These are phyloP conservation scores for Cossypha polioptera DNA, from an alignment of 2,797 vertebrate species.

Conservation along the genomic window DNA sequence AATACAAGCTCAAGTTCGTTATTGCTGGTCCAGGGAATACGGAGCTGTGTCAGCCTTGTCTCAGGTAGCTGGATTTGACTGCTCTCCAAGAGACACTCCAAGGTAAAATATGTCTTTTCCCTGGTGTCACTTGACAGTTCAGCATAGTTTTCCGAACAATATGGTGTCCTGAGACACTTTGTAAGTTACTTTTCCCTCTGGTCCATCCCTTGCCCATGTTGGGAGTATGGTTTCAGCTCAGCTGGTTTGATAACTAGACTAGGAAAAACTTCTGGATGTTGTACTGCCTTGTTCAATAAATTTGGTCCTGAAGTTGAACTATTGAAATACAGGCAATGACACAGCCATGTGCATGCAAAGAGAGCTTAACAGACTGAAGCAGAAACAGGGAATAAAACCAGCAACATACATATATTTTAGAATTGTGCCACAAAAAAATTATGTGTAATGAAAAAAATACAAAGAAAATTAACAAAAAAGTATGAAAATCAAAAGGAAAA, in stretches of 20 bases:
- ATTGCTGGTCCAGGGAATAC: neutral
- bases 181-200: neutral
- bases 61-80: neutral
- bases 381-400: neutral
- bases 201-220: neutral
- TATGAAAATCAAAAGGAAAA: neutral
- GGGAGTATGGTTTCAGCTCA: neutral
- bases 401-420: rapidly evolving
- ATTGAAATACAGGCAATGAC: neutral
- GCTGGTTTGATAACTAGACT: neutral
- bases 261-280: neutral
- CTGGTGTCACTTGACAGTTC: neutral
- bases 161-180: rapidly evolving
- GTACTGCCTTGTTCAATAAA: neutral
- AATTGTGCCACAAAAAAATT: neutral
- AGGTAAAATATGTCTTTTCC: neutral
- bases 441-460: no score
- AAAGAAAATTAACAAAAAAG: neutral
- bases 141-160: neutral
- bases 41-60: neutral
- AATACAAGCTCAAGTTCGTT: neutral
- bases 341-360: rapidly evolving
- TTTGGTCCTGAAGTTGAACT: neutral
- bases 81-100: neutral
- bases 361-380: neutral